These are phyloP conservation scores for Cantharis lateralis DNA, from an alignment of 2,888 invertebrate genomes.

Conservation along the genomic window DNA sequence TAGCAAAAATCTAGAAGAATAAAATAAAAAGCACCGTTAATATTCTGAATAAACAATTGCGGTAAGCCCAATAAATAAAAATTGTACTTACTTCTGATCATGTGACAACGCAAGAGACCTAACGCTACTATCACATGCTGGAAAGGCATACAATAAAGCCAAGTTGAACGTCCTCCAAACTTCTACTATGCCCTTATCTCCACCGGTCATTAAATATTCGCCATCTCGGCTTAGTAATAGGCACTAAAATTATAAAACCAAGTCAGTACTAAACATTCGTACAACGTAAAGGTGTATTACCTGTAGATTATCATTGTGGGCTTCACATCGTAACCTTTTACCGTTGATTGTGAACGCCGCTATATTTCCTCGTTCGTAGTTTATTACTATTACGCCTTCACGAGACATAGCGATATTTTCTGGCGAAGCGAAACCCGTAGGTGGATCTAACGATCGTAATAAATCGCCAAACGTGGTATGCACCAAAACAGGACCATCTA, in stretches of 20 bases:
- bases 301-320: slow-evolving; percentile 94
- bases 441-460: slow-evolving; percentile 85
- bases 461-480: slow-evolving; percentile 98
- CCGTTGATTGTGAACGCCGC: slow-evolving; percentile 96
- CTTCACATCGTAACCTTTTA: slow-evolving; percentile 83
- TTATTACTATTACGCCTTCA: slow-evolving; percentile 94
- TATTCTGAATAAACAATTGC: neutral
- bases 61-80: neutral
- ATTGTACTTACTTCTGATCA: slow-evolving; percentile 89
- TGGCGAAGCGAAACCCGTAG: slow-evolving; percentile 74
- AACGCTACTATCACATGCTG: slow-evolving; percentile 94
- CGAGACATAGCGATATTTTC: slow-evolving; percentile 92
- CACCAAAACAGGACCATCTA: slow-evolving; percentile 94
- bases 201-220: slow-evolving; percentile 97
- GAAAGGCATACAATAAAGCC: slow-evolving; percentile 96
- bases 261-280: neutral
- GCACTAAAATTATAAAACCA: slow-evolving; percentile 64
- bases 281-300: slow-evolving; percentile 57
- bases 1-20: slow-evolving; percentile 82
- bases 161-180: slow-evolving; percentile 98
- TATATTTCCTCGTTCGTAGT: slow-evolving; percentile 89
- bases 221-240: slow-evolving; percentile 95
- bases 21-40: neutral
- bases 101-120: slow-evolving; percentile 93
- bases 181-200: slow-evolving; percentile 95